Evolutionary conservation across 2,797 vertebrate genomes (phyloP).

Genomic region (Astyanax mexicanus): DNA sequence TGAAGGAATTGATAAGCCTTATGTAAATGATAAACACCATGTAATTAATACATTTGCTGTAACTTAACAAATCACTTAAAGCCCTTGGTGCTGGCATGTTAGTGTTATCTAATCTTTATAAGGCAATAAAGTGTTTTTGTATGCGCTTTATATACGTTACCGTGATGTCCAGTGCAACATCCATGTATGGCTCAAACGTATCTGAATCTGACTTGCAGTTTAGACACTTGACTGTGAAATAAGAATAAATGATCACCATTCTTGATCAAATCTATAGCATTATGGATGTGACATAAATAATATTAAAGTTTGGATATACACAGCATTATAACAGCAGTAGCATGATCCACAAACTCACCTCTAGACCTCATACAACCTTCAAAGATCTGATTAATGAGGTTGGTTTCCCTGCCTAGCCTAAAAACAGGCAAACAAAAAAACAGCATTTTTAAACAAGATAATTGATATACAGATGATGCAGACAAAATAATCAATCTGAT

Average conservation of each 20-base stretch:
- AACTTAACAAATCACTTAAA: too few species aligned
- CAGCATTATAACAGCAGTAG: too few species aligned
- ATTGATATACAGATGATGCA: neutral
- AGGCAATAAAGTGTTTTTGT: too few species aligned
- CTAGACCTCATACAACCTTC: slow-evolving; percentile 95
- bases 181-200: slow-evolving; percentile 92
- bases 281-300: too few species aligned
- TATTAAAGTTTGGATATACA: neutral
- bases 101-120: too few species aligned
- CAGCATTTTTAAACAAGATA: neutral
- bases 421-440: slow-evolving; percentile 56
- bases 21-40: too few species aligned
- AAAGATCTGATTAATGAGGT: slow-evolving; percentile 96
- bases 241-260: too few species aligned
- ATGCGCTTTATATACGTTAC: too few species aligned
- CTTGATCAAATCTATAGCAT: neutral
- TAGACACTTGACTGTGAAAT: slow-evolving; percentile 92
- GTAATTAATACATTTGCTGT: too few species aligned
- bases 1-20: too few species aligned
- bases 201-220: slow-evolving; percentile 98
- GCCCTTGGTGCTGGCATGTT: too few species aligned
- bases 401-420: slow-evolving; percentile 95
- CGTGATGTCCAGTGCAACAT: slow-evolving; percentile 95
- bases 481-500: too few species aligned
- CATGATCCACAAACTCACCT: slow-evolving; percentile 75